These are phyloP conservation scores for Sceloporus undulatus DNA, from an alignment of 2,113 vertebrate genomes.

Conservation along the genomic window DNA sequence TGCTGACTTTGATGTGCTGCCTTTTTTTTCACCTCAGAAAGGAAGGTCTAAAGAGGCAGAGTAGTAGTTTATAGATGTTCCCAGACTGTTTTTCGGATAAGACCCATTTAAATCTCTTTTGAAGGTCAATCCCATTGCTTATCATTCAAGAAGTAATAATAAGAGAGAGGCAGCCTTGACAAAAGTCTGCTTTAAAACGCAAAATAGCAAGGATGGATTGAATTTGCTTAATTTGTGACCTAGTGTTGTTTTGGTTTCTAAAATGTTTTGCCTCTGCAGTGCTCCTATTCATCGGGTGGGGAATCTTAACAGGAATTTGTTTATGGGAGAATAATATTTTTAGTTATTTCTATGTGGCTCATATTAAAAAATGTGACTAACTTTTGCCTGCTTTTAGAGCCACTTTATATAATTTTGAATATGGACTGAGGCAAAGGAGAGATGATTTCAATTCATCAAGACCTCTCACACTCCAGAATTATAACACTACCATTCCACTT, in stretches of 20 bases:
- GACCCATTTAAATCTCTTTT: constrained; percentile 76
- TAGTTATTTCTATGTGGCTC: constrained; percentile 54
- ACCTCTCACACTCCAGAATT: no score
- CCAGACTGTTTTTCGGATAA: constrained; percentile 72
- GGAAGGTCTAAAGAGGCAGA: constrained; percentile 68
- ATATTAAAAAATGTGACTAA: neutral
- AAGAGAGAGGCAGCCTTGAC: constrained; percentile 54
- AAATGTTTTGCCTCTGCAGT: constrained; percentile 63
- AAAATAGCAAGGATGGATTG: constrained; percentile 70
- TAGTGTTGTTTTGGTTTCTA: constrained; percentile 65
- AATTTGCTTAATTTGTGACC: constrained; percentile 72
- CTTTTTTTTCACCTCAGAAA: constrained; percentile 73
- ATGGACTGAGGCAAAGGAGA: neutral
- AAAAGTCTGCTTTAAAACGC: constrained; percentile 70
- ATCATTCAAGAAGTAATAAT: constrained; percentile 75
- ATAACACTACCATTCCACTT: no score
- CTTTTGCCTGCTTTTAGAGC: neutral
- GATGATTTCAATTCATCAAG: neutral
- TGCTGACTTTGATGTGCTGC: constrained; percentile 80
- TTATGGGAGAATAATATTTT: constrained; percentile 62
- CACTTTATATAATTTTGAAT: neutral
- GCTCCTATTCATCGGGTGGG: constrained; percentile 42
- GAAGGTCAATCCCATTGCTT: constrained; percentile 78
- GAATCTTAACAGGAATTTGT: constrained; percentile 63
- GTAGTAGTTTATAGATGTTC: constrained; percentile 71